Evolutionary conservation across 2,797 vertebrate species (phyloP).

Genomic region (Enteromius argenteus): DNA sequence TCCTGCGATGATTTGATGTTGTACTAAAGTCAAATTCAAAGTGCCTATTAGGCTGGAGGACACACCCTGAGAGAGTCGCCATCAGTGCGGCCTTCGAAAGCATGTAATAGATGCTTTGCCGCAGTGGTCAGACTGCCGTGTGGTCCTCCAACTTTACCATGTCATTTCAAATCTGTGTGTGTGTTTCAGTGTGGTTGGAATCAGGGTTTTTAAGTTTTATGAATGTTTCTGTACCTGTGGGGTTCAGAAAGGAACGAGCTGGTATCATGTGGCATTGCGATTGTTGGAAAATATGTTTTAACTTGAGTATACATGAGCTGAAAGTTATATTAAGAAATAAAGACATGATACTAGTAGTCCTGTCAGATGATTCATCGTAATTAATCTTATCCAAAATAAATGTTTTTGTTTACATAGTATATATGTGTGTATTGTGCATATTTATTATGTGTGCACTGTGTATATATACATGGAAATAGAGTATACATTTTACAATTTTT

Average conservation of each 20-base stretch:
- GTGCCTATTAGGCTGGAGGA: conserved; percentile 47
- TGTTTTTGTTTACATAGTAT: too few relatives aligned
- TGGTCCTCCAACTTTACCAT: conserved; percentile 8
- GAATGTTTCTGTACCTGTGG: conserved; percentile 33
- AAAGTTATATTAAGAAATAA: neutral
- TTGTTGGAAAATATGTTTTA: conserved; percentile 32
- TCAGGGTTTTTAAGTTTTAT: conserved; percentile 26
- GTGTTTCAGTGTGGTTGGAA: conserved; percentile 23
- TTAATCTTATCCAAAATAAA: too few relatives aligned
- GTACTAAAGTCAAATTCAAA: conserved; percentile 38
- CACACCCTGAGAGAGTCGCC: conserved; percentile 38
- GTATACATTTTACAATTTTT: too few relatives aligned
- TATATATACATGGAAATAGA: too few relatives aligned
- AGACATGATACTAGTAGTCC: neutral
- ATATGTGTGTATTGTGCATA: too few relatives aligned
- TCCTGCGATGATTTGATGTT: conserved; percentile 13
- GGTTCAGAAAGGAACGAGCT: conserved; percentile 17
- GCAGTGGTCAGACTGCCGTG: conserved; percentile 36
- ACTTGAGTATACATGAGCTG: neutral
- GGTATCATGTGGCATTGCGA: conserved; percentile 3
- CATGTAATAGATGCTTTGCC: conserved; percentile 33
- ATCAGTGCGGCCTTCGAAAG: conserved; percentile 6
- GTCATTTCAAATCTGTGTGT: neutral
- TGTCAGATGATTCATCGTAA: too few relatives aligned
- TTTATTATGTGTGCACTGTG: too few relatives aligned